Evolutionary conservation across 2,113 vertebrate species (phyloP), one percentile per base, ranked within the genome.

Genomic region (Gambusia affinis): DNA sequence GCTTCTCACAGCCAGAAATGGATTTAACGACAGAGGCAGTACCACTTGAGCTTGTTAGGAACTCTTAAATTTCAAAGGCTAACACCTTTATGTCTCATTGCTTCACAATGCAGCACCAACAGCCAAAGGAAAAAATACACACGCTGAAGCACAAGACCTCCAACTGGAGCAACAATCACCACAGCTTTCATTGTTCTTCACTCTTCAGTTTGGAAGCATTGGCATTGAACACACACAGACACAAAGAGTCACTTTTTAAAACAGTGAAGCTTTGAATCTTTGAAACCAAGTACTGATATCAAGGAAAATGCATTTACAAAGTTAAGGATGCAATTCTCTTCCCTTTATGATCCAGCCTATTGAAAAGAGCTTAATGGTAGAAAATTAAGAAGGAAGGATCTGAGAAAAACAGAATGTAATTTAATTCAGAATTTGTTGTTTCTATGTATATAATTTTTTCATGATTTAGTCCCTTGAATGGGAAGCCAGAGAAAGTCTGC

Each of bases 41-140:
- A 60, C 62, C 60, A 64, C 28, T 70, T 42, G 30, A 79, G 70
- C 63, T 67, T 63, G 42, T 69, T 78, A 64, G 44, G 39, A 80
- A 64, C 75, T 71, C 24, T 29, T 35, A 77, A 77, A 83, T 1
- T 64, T 37, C 39, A 67, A 24, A 72, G 11, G 12, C 28, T 54
- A 66, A 70, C 17, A 6, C 12, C 64, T 85, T 66, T 31, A 79
- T 31, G 78, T 60, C 63, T 76, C 79, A 80, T 72, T 79, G 70
- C 60, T 70, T 85, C 66, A 72, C 63, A 76, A 31, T 67, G 35
- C 2, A 6, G 22, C 60, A 64, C 31, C 47, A 39, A 70, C 64
- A 64, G 30, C 69, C 65, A 80, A 57, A 63, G 3, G 51, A 57
- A 71, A 64, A 76, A 80, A 82, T 47, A 54, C 42, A 75, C 33